These are phyloP conservation scores for Cotesia congregata DNA, from an alignment of 2,888 invertebrate genomes.

Conservation along the genomic window DNA sequence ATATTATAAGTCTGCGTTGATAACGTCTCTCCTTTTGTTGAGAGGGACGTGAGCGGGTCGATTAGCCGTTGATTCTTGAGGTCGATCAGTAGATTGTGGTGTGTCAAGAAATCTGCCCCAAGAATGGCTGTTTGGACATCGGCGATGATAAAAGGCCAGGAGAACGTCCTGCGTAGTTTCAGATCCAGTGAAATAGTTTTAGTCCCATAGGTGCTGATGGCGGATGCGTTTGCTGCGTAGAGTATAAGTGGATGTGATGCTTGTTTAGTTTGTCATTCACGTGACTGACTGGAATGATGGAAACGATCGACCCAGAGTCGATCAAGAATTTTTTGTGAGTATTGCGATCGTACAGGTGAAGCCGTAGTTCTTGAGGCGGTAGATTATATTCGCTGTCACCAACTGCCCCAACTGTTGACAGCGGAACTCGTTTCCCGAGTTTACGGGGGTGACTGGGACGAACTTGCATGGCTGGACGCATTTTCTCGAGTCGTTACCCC, in stretches of 20 bases:
- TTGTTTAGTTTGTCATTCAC: no score
- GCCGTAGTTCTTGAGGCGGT: constrained; percentile 22
- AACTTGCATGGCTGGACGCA: not conserved
- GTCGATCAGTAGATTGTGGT: no score
- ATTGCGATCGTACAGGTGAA: constrained; percentile 23
- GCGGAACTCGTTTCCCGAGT: constrained; percentile 34
- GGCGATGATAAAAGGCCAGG: no score
- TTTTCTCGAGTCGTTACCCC: no score
- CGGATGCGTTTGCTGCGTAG: constrained; percentile 28
- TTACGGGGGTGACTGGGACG: no score
- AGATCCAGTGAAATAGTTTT: constrained; percentile 9
- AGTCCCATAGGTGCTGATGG: constrained; percentile 28
- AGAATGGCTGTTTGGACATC: no score
- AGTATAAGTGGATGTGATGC: constrained; percentile 10
- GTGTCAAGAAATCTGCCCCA: no score
- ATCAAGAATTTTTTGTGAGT: constrained; percentile 25
- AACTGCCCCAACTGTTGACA: constrained; percentile 33
- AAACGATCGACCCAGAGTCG: constrained; percentile 39
- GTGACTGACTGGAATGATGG: constrained; percentile 35
- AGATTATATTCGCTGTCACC: constrained; percentile 16
- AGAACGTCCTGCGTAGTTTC: constrained; percentile 1
- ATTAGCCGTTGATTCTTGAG: no score
- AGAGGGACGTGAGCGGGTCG: no score
- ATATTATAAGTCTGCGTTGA: no score
- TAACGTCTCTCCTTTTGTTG: not conserved